These are phyloP conservation scores for Ia io DNA, from an alignment of 2,113 vertebrate genomes.

Conservation along the genomic window DNA sequence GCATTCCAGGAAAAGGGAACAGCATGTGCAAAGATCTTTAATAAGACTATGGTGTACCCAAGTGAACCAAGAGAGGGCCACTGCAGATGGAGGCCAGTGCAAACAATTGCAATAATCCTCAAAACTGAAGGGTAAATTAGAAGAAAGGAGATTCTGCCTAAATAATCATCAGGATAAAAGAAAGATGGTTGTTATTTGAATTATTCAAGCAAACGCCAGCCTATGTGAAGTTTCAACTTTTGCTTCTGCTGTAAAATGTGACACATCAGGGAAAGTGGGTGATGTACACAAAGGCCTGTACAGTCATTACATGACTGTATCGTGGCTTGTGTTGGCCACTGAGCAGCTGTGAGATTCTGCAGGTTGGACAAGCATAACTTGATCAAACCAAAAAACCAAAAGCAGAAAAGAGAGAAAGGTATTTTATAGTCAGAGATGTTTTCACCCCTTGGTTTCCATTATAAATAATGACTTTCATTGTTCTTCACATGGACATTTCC, in stretches of 20 bases:
- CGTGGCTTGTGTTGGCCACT: neutral
- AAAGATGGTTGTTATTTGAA: neutral
- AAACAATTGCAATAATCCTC: neutral
- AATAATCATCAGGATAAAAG: neutral
- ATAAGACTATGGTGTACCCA: neutral
- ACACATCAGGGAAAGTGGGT: neutral
- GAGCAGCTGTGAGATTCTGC: neutral
- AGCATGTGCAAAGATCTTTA: neutral
- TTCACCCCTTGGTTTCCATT: neutral
- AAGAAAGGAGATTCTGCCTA: neutral
- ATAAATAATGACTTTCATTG: neutral
- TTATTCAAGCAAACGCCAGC: neutral
- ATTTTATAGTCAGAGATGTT: conserved; percentile 2
- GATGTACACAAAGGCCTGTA: neutral
- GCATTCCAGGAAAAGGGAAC: neutral
- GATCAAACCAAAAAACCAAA: neutral
- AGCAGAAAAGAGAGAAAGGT: neutral
- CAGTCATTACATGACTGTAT: neutral
- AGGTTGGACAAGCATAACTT: neutral
- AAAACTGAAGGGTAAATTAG: neutral
- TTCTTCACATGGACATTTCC: neutral
- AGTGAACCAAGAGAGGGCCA: neutral
- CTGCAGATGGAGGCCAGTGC: neutral
- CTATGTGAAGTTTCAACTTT: neutral
- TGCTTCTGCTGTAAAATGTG: neutral